A percentile compares a stretch with the other conserved stretches of the same genome.
Evolutionary conservation across 2,797 vertebrate genomes (phyloP).

Genomic region (Hybognathus amarus): DNA sequence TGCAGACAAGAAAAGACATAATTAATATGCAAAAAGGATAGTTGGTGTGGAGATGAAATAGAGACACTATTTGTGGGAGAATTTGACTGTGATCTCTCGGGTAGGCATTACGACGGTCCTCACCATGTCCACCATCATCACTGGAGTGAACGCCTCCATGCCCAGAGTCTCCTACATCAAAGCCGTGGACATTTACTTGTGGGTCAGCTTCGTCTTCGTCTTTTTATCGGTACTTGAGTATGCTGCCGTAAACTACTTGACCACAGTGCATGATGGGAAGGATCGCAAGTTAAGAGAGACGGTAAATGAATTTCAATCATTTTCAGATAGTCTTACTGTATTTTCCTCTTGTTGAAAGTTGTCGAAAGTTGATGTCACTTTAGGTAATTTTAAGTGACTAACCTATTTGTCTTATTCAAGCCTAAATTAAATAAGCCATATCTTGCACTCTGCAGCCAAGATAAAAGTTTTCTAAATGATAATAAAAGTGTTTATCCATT

Average conservation of each 20-base stretch:
- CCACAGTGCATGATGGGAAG: slow-evolving; percentile 85
- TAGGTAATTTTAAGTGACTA: not conserved
- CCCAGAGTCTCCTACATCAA: slow-evolving; percentile 84
- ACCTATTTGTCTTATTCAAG: not conserved
- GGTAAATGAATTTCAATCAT: slow-evolving; percentile 66
- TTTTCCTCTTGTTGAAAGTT: not conserved
- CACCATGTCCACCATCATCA: slow-evolving; percentile 85
- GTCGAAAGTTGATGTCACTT: too few species aligned
- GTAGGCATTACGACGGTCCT: slow-evolving; percentile 82
- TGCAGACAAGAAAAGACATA: not conserved
- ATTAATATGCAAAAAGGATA: not conserved
- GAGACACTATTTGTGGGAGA: too few species aligned
- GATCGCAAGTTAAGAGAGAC: slow-evolving; percentile 82
- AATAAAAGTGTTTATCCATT: not conserved
- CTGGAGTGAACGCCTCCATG: slow-evolving; percentile 83
- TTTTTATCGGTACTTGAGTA: slow-evolving; percentile 82
- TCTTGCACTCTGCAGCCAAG: not conserved
- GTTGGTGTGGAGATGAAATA: not conserved
- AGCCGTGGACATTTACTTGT: slow-evolving; percentile 83
- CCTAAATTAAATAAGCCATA: not conserved
- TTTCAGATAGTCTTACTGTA: not conserved
- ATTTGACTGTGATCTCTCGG: not conserved
- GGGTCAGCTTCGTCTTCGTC: slow-evolving; percentile 84
- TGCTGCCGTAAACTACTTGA: slow-evolving; percentile 85
- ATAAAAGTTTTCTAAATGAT: not conserved